Conservation (phyloP, 2,888 invertebrate genomes). For the Calephelis perditalis region DNA sequence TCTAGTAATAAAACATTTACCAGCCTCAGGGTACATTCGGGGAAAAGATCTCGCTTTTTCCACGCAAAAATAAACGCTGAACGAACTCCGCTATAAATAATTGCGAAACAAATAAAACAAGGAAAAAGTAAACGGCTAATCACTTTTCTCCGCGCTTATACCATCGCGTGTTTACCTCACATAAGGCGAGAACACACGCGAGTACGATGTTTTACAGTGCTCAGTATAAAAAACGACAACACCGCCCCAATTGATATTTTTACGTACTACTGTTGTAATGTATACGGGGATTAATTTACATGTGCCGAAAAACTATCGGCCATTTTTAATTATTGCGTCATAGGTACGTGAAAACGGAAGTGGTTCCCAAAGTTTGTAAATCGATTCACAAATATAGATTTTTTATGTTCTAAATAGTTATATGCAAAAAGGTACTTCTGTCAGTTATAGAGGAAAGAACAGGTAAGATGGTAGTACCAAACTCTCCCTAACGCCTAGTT, state of each 20-base stretch:
- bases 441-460: too few relatives aligned
- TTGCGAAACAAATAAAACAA: conserved; percentile 19
- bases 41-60: conserved; percentile 6
- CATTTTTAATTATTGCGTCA: conserved; percentile 21
- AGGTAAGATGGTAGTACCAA: too few relatives aligned
- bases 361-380: too few relatives aligned
- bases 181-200: conserved; percentile 66
- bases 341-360: conserved; percentile 8
- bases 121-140: conserved; percentile 36
- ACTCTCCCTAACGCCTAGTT: too few relatives aligned
- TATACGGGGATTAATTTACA: conserved; percentile 39
- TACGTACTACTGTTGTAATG: conserved; percentile 59
- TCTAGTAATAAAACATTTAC: neutral
- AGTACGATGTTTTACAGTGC: conserved; percentile 64
- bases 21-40: neutral
- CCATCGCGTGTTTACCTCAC: conserved; percentile 57
- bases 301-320: conserved; percentile 19
- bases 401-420: too few relatives aligned
- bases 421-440: too few relatives aligned
- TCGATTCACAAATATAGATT: too few relatives aligned
- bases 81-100: conserved; percentile 13
- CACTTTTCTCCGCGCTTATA: conserved; percentile 52
- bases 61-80: conserved; percentile 10
- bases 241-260: conserved; percentile 70
- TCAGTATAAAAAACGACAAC: conserved; percentile 63